These are phyloP conservation scores for Cinclus cinclus DNA, from an alignment of 2,113 vertebrate species.

Conservation along the genomic window DNA sequence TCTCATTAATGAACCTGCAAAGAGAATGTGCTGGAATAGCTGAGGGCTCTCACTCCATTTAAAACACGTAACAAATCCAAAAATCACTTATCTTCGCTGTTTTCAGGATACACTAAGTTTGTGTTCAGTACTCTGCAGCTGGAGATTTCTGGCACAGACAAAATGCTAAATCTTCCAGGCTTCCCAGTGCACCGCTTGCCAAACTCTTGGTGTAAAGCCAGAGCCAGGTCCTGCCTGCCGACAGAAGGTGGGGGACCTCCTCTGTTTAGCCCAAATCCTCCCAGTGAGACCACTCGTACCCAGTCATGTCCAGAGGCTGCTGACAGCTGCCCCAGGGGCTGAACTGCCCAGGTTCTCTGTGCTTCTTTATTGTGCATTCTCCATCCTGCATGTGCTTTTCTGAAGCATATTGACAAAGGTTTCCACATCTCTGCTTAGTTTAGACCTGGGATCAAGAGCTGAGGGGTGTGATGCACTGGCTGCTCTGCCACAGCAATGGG, in stretches of 20 bases:
- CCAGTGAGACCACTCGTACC: not conserved
- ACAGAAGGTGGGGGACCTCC: not conserved
- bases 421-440: not conserved
- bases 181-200: not conserved
- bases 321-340: not conserved
- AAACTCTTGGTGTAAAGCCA: not conserved
- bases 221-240: not conserved
- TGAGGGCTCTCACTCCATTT: constrained; percentile 58
- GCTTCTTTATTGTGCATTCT: not conserved
- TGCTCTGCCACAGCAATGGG: not conserved
- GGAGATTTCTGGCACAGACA: constrained; percentile 1
- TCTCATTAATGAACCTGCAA: constrained; percentile 72
- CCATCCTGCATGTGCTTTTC: not conserved
- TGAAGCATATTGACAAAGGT: not conserved
- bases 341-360: not conserved
- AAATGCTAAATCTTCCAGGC: not conserved
- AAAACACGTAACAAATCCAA: constrained; percentile 20
- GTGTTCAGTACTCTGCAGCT: not conserved
- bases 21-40: constrained; percentile 67
- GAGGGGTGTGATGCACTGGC: not conserved
- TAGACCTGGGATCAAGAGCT: not conserved
- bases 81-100: not conserved
- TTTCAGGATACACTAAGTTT: not conserved
- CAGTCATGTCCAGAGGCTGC: not conserved
- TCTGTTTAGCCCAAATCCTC: not conserved